phyloP scores from a whole-genome alignment of 1,140 invertebrate species.

The Trichogramma pretiosum region DNA sequence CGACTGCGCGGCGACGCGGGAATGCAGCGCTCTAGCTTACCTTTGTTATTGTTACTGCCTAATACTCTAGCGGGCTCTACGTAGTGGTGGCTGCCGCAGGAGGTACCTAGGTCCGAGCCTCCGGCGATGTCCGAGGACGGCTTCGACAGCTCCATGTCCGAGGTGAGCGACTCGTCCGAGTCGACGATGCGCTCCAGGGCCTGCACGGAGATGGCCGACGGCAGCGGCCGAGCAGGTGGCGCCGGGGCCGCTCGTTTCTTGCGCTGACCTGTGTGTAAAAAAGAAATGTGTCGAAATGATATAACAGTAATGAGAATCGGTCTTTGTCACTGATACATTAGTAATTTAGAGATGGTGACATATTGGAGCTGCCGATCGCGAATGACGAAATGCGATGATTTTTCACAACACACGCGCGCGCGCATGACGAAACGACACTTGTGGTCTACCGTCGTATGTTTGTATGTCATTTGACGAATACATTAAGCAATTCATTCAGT shows the following conservation, averaged over 20 bases:
- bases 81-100: constrained; percentile 18
- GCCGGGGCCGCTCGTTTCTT: constrained; percentile 40
- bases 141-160: constrained; percentile 38
- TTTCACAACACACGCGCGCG: too few relatives aligned
- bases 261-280: constrained; percentile 27
- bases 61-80: constrained; percentile 35
- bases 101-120: constrained; percentile 26
- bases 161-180: constrained; percentile 40
- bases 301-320: too few relatives aligned
- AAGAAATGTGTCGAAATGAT: neutral
- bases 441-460: too few relatives aligned
- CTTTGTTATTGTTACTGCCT: too few relatives aligned
- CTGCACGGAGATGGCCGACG: constrained; percentile 38
- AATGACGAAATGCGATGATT: too few relatives aligned
- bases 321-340: too few relatives aligned
- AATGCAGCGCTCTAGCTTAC: constrained; percentile 36
- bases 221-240: constrained; percentile 33
- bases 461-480: too few relatives aligned
- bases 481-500: too few relatives aligned
- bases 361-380: too few relatives aligned
- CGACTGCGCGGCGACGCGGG: too few relatives aligned
- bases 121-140: constrained; percentile 36
- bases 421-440: too few relatives aligned
- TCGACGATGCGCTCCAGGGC: constrained; percentile 39
- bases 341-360: too few relatives aligned